Base-by-base conservation (phyloP, 2,797 vertebrate species). In the Esox lucius region DNA sequence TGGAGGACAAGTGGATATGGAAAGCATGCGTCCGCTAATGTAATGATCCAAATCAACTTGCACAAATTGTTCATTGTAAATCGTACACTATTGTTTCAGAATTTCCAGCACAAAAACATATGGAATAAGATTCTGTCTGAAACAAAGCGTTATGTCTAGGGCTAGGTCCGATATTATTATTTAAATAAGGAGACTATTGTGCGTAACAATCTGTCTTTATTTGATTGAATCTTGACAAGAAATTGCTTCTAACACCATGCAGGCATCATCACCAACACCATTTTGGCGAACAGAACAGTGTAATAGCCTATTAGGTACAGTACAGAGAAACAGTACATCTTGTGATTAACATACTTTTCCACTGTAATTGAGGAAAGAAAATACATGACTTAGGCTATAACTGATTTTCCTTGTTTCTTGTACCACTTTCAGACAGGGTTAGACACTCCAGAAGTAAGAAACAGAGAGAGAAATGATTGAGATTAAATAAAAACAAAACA, bases 101-200 rank as follows among this genome's bases (percentile, higher is more conserved):
- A 39, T 72, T 39, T 61, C 53, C 17, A 16, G 51, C 24, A 72
- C 16, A 72, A 72, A 13, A 42, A 42, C 9, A 72, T 72, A 59
- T 39, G 33, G 31, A 26, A 62, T 28, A 28, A 24, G 24, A 16
- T 62, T 12, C 24, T 24, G 12, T 62, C 24, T 62, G 17, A n/a
- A 53, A 53, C 49, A 53, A 53, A 53, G 17, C 1, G 49, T 53
- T n/a, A 16, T 6, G 49, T 53, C 16, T 53, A 53, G 28, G 28
- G 28, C 28, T 53, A 7, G 49, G 4, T 17, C 49, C 49, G 19
- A 53, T 0, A 53, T 53, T 8, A 53, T 53, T 7, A 53, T 53
- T 15, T 19, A 62, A 62, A 62, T 26, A 62, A 62, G 24, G 24
- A 28, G 24, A 24, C 12, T 62, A 26, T 26, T 62, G 12, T 62